Evolutionary conservation across 1,140 invertebrate species (phyloP).

Genomic region (Drosophila biarmipes): DNA sequence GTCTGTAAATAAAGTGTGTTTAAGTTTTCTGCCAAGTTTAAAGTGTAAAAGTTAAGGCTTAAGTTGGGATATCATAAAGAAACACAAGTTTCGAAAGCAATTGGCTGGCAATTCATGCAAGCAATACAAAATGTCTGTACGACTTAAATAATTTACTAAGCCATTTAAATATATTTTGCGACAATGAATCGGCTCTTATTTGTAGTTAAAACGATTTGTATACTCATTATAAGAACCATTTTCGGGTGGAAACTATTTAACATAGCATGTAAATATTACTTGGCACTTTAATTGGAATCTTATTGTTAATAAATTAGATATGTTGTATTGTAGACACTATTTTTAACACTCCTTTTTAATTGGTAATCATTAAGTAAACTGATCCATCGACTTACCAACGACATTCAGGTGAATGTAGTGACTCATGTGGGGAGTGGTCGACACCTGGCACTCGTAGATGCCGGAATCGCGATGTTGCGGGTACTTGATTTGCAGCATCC

Average conservation of each 20-base stretch:
- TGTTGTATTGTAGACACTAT: no score
- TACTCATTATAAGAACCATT: neutral
- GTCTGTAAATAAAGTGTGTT: neutral
- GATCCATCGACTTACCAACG: conserved; percentile 89
- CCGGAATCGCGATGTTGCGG: conserved; percentile 92
- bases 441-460: conserved; percentile 96
- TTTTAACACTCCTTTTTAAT: no score
- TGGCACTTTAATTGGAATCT: no score
- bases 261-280: no score
- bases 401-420: conserved; percentile 94
- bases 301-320: no score
- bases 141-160: neutral
- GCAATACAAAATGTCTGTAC: neutral
- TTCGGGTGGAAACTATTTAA: neutral
- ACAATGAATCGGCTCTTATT: no score
- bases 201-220: no score
- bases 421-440: conserved; percentile 94
- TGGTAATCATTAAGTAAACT: no score
- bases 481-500: conserved; percentile 94
- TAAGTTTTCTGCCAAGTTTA: neutral
- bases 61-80: neutral
- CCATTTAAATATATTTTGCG: no score
- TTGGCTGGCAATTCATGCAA: neutral
- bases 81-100: neutral
- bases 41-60: neutral